A percentile compares a stretch with the other conserved stretches of the same genome.
phyloP scores from a whole-genome alignment of 2,888 invertebrate genomes.

The Sericinus montela region DNA sequence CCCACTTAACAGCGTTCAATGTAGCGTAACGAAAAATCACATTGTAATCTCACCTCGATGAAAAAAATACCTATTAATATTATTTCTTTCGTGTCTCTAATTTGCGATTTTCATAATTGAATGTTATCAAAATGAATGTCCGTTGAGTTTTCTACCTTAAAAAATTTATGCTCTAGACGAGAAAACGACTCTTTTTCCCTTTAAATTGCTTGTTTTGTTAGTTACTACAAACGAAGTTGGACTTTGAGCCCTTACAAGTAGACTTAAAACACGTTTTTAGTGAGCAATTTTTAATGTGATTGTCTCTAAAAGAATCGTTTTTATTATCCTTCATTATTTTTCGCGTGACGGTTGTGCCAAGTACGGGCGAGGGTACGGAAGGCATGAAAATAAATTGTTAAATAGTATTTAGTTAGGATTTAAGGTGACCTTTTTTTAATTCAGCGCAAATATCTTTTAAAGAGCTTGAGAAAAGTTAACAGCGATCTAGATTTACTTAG shows the following conservation, averaged over 20 bases:
- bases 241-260: constrained; percentile 26
- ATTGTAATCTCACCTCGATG: constrained; percentile 31
- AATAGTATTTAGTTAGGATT: constrained; percentile 17
- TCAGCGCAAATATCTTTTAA: constrained; percentile 2
- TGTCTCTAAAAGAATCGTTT: constrained; percentile 36
- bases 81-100: constrained; percentile 33
- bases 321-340: constrained; percentile 45
- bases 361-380: constrained; percentile 20
- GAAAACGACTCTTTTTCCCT: constrained; percentile 27
- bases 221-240: constrained; percentile 25
- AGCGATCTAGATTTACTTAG: constrained; percentile 7
- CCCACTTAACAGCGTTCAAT: constrained; percentile 38
- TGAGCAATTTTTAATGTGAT: constrained; percentile 35
- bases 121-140: constrained; percentile 51
- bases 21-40: constrained; percentile 39
- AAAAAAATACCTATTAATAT: constrained; percentile 25
- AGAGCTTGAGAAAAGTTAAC: neutral
- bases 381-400: constrained; percentile 14
- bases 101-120: constrained; percentile 55
- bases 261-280: constrained; percentile 21
- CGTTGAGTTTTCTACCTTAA: constrained; percentile 34
- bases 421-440: constrained; percentile 10
- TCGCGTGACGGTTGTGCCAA: constrained; percentile 32
- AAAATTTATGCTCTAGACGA: constrained; percentile 38
- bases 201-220: constrained; percentile 38